Evolutionary conservation across 2,888 invertebrate genomes (phyloP).

Genomic region (Junonia oenone): DNA sequence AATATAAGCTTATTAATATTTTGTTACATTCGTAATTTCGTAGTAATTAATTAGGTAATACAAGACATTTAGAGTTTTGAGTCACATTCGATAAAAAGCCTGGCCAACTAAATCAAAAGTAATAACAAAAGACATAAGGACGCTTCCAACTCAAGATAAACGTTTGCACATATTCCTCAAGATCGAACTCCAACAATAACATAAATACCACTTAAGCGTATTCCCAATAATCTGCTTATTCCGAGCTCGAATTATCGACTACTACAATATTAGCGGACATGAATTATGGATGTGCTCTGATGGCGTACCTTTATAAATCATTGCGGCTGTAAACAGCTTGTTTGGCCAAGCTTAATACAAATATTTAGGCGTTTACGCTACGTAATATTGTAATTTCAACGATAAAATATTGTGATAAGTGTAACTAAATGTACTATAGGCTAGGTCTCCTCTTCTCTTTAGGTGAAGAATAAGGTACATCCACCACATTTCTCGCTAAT

Average conservation of each 20-base stretch:
- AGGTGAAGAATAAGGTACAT: no score
- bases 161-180: not conserved
- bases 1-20: no score
- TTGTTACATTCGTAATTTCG: no score
- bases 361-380: not conserved
- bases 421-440: no score
- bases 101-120: no score
- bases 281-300: not conserved
- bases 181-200: not conserved
- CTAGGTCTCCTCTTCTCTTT: no score
- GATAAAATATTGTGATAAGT: not conserved
- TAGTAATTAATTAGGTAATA: no score
- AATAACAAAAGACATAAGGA: no score
- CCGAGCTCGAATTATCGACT: not conserved
- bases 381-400: not conserved
- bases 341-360: not conserved
- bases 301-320: constrained; percentile 1
- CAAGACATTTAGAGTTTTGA: no score
- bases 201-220: constrained; percentile 14
- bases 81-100: no score
- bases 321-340: not conserved
- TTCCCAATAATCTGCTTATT: constrained; percentile 15
- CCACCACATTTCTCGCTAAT: no score
- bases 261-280: constrained; percentile 1
- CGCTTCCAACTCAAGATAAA: no score